phyloP scores from a whole-genome alignment of 2,797 vertebrate genomes.

The Champsocephalus gunnari region DNA sequence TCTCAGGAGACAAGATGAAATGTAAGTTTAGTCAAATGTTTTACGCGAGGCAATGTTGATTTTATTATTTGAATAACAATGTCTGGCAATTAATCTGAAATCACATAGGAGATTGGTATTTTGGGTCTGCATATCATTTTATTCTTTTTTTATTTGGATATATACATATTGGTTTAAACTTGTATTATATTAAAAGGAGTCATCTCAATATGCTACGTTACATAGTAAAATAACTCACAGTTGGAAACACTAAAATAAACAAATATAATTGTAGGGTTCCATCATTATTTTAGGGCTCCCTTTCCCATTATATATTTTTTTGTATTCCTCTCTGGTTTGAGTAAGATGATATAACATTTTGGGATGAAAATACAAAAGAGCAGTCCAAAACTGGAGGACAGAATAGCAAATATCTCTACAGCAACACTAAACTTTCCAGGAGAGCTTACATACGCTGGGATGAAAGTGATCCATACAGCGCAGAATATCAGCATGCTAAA shows the following conservation, averaged over 20 bases:
- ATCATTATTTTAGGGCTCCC: conserved; percentile 1
- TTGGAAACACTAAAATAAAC: no score
- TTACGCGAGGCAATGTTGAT: neutral
- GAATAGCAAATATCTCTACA: conserved; percentile 83
- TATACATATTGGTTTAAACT: neutral
- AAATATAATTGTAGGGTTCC: neutral
- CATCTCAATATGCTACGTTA: neutral
- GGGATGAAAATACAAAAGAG: conserved; percentile 81
- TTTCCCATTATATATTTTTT: conserved; percentile 68
- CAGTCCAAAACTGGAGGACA: conserved; percentile 80
- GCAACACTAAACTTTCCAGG: conserved; percentile 83
- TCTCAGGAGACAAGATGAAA: conserved; percentile 36
- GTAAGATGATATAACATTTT: conserved; percentile 82
- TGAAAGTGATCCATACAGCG: conserved; percentile 80
- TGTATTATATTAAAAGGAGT: neutral
- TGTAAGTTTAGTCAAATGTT: neutral
- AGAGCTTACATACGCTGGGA: conserved; percentile 81
- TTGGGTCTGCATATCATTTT: no score
- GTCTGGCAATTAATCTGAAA: neutral
- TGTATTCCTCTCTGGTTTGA: conserved; percentile 73
- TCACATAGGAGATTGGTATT: no score
- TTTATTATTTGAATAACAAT: conserved; percentile 17
- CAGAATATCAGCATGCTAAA: conserved; percentile 83
- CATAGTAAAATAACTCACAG: neutral
- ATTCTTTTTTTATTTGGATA: no score